Conservation (phyloP, 2,888 invertebrate genomes). For the Campoletis raptor region DNA sequence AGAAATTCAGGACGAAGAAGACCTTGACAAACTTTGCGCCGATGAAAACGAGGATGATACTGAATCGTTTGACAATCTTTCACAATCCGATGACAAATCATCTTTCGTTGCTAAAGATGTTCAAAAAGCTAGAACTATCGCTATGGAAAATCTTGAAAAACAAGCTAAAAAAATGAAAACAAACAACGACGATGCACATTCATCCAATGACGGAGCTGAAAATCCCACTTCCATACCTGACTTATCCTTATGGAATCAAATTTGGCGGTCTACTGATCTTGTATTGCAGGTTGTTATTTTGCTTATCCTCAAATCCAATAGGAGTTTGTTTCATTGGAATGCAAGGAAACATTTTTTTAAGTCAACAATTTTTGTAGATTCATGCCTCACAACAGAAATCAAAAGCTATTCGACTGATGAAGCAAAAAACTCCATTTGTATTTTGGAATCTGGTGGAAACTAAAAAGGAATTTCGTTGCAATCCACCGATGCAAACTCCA, state of each 20-base stretch:
- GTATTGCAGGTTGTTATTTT: not conserved
- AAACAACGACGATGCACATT: not conserved
- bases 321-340: not conserved
- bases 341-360: not conserved
- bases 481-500: not conserved
- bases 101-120: not conserved
- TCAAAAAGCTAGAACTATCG: not conserved
- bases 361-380: too few species aligned
- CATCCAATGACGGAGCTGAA: not conserved
- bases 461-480: not conserved
- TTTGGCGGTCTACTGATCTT: not conserved
- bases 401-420: not conserved
- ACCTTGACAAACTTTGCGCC: not conserved
- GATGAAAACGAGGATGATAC: not conserved
- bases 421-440: not conserved
- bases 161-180: conserved; percentile 1
- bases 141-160: not conserved
- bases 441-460: too few species aligned
- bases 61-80: not conserved
- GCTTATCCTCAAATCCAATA: not conserved
- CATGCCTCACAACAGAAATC: too few species aligned
- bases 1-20: conserved; percentile 10
- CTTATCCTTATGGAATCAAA: not conserved
- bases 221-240: not conserved
- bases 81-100: not conserved